Base-by-base conservation (phyloP, 2,888 invertebrate species). In the Campoletis raptor region DNA sequence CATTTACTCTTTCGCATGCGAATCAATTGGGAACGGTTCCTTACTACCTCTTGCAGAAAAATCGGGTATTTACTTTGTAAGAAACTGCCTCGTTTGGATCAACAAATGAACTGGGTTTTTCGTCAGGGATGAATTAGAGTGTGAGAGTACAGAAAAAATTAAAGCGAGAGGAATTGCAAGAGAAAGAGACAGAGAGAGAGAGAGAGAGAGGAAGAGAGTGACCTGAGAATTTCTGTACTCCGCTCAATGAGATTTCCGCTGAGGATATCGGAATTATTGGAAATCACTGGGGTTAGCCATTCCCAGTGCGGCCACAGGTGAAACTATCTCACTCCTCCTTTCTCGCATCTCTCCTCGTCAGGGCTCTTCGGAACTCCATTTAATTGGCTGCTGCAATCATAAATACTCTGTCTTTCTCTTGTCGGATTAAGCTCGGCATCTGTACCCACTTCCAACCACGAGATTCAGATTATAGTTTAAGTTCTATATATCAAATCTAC, bases 241-340 rank as follows among this genome's bases (percentile, higher is more conserved):
- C 42, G 76, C 45, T 86, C 89, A 90, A 91, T 90, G 83, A 76
- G 90, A 90, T 91, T 91, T 89, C 85, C 89, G 83, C 76, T 21
- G 83, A 83, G 86, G 89, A 89, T 90, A 91, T 90, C 83, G 86
- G 88, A 88, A 90, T 91, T 90, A 91, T 91, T 88, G 89, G 89
- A 90, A 89, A 91, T 90, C 87, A 88, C 85, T 80, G 70, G 86
- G 86, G 67, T 36, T 77, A 84, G 81, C 79, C 85, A 40, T 76
- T 84, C 70, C 36, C 61, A 61, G 67, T 24, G 74, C 83, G 83
- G 78, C 87, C 85, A 82, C 87, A 83, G 78, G 87, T 85, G 83
- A 77, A 83, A 66, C 69, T 70, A 64, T 42, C 24, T 57, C 57
- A n/a, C 48, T 79, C 69, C 30, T 64, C 64, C 48, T n/a, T 10